phyloP scores from a whole-genome alignment of 2,888 invertebrate species.

The Nipponacmea schrenckii region DNA sequence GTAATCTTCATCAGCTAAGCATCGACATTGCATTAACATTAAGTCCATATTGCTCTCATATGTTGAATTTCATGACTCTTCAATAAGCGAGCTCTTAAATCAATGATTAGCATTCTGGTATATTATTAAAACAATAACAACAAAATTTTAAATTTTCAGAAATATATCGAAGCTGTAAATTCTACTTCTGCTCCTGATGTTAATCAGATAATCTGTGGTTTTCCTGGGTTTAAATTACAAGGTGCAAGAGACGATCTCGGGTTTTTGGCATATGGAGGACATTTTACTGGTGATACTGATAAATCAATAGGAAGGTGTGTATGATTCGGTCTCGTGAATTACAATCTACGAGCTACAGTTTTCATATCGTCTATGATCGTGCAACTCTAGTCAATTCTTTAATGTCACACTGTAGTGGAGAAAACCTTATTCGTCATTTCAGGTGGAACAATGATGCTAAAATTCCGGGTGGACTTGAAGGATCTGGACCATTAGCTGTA shows the following conservation, averaged over 20 bases:
- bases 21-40: too few relatives aligned
- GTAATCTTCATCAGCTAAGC: too few relatives aligned
- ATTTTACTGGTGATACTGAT: conserved; percentile 31
- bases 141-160: conserved; percentile 19
- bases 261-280: conserved; percentile 39
- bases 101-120: too few relatives aligned
- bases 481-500: conserved; percentile 38
- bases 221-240: conserved; percentile 40
- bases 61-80: too few relatives aligned
- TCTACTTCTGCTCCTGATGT: conserved; percentile 24
- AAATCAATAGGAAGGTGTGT: conserved; percentile 34
- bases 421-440: too few relatives aligned
- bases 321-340: background rate
- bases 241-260: conserved; percentile 27
- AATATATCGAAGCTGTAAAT: conserved; percentile 28
- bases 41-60: too few relatives aligned
- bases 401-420: too few relatives aligned
- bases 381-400: too few relatives aligned
- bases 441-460: conserved; percentile 8
- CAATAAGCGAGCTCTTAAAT: background rate
- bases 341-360: too few relatives aligned
- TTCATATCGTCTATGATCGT: too few relatives aligned
- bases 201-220: conserved; percentile 37
- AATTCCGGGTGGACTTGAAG: conserved; percentile 36
- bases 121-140: too few relatives aligned